Evolutionary conservation across 2,888 invertebrate species (phyloP).

Genomic region (Schizotus pectinicornis): DNA sequence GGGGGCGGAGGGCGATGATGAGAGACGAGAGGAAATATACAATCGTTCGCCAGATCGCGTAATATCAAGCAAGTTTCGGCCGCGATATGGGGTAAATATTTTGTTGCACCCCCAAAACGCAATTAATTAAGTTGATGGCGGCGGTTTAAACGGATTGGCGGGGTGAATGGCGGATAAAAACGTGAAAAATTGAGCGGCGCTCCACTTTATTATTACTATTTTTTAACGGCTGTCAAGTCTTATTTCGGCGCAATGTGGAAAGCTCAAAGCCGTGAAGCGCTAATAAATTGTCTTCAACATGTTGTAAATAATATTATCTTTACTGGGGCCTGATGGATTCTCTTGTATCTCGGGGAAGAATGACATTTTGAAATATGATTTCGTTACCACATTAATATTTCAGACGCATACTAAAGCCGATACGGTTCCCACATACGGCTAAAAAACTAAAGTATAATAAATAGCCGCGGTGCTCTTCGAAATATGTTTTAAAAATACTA

Average conservation of each 20-base stretch:
- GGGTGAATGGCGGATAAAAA: not conserved
- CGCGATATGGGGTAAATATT: not conserved
- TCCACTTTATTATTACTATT: not conserved
- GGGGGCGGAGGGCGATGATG: conserved; percentile 1
- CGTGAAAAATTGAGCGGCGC: not conserved
- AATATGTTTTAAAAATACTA: conserved; percentile 35
- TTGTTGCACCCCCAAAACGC: not conserved
- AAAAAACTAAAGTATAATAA: conserved; percentile 46
- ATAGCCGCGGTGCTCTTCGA: conserved; percentile 36
- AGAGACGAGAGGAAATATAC: conserved; percentile 27
- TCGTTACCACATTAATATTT: conserved; percentile 47
- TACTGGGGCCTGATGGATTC: conserved; percentile 31
- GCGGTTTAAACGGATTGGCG: not conserved
- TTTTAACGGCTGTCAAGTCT: not conserved
- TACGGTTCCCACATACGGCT: conserved; percentile 36
- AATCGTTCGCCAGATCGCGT: conserved; percentile 25
- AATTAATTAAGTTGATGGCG: not conserved
- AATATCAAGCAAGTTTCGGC: conserved; percentile 5
- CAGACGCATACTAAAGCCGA: conserved; percentile 43
- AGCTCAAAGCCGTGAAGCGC: not conserved
- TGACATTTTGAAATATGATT: conserved; percentile 50
- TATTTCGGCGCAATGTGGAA: not conserved
- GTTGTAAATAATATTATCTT: conserved; percentile 30
- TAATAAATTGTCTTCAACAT: conserved; percentile 28
- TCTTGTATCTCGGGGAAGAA: conserved; percentile 35